A percentile compares a stretch with the other conserved stretches of the same genome.
Conservation (phyloP, 1,140 invertebrate genomes). For the Notospermus geniculatus region DNA sequence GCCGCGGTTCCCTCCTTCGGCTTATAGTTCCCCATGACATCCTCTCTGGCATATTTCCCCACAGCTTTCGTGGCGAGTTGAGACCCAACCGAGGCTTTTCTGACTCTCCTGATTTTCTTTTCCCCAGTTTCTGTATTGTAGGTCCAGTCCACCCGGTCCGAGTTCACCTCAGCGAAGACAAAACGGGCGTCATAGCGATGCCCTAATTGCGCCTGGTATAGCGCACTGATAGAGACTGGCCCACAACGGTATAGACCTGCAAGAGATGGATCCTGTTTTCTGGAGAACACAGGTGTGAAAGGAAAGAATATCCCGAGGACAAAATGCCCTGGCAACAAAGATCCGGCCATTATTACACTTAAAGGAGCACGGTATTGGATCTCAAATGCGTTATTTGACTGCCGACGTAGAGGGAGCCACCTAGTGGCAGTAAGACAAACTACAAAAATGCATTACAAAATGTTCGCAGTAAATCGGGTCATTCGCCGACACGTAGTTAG, state of each 20-base stretch:
- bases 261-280: too few relatives aligned
- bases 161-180: slow-evolving; percentile 74
- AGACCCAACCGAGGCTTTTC: slow-evolving; percentile 65
- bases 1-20: slow-evolving; percentile 68
- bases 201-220: slow-evolving; percentile 66
- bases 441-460: too few relatives aligned
- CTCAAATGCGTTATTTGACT: too few relatives aligned
- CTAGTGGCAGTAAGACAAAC: too few relatives aligned
- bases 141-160: slow-evolving; percentile 66
- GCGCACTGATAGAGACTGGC: slow-evolving; percentile 65
- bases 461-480: too few relatives aligned
- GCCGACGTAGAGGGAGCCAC: too few relatives aligned
- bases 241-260: slow-evolving; percentile 63
- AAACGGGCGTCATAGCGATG: slow-evolving; percentile 72
- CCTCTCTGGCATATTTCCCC: slow-evolving; percentile 64
- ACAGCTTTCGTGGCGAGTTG: slow-evolving; percentile 86
- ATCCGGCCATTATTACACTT: too few relatives aligned
- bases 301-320: too few relatives aligned
- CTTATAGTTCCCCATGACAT: slow-evolving; percentile 86
- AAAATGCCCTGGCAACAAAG: too few relatives aligned
- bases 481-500: too few relatives aligned
- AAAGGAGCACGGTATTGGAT: too few relatives aligned
- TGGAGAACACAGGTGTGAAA: too few relatives aligned
- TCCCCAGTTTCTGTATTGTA: slow-evolving; percentile 32
- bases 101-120: not conserved